Percentiles rank a stretch among this genome's conserved stretches.
These are phyloP conservation scores for Fragum fragum DNA, from an alignment of 2,888 invertebrate genomes.

Conservation along the genomic window DNA sequence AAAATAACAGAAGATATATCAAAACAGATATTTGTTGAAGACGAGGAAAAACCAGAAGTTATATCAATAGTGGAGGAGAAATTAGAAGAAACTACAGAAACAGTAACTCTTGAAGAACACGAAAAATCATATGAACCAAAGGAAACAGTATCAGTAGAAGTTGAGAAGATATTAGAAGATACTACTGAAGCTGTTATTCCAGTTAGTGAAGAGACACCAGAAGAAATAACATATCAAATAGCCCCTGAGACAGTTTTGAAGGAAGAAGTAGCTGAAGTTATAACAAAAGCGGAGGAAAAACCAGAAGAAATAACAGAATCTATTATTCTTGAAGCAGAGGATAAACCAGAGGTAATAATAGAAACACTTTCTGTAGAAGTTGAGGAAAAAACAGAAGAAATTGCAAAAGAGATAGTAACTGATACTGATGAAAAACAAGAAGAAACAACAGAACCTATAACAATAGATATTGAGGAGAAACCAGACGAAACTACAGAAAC, in stretches of 20 bases:
- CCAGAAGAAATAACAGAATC: slow-evolving; percentile 27
- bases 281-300: slow-evolving; percentile 28
- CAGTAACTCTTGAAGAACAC: background rate
- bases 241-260: too few relatives aligned
- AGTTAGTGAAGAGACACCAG: slow-evolving; percentile 32
- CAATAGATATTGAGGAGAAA: slow-evolving; percentile 17
- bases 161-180: background rate
- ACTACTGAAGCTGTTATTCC: background rate
- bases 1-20: slow-evolving; percentile 24
- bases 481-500: slow-evolving; percentile 30
- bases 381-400: slow-evolving; percentile 22
- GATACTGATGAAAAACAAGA: slow-evolving; percentile 38
- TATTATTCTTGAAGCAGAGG: background rate
- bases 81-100: background rate
- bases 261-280: background rate
- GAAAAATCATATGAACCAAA: background rate
- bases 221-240: background rate
- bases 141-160: background rate
- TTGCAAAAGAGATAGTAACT: slow-evolving; percentile 32
- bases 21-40: slow-evolving; percentile 23
- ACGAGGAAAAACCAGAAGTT: slow-evolving; percentile 35
- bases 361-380: slow-evolving; percentile 23
- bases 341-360: background rate
- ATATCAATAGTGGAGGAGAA: background rate
- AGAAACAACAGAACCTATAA: slow-evolving; percentile 26